phyloP scores from a whole-genome alignment of 2,113 vertebrate genomes.

The Pelusios castaneus region DNA sequence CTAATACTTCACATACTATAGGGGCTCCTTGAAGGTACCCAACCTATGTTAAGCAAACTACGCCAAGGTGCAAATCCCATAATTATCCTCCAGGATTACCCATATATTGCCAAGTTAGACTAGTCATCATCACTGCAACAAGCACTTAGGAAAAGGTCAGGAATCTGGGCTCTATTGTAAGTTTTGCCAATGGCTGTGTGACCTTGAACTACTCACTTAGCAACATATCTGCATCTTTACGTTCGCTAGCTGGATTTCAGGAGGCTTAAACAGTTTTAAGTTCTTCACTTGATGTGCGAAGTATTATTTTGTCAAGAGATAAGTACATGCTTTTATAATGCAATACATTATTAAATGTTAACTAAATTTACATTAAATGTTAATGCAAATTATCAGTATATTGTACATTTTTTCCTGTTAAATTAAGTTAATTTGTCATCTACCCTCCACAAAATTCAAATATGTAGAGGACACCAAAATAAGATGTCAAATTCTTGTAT shows the following conservation, averaged over 20 bases:
- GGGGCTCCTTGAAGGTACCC: neutral
- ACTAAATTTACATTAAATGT: neutral
- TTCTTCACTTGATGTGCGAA: neutral
- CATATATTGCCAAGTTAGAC: neutral
- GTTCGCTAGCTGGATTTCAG: neutral
- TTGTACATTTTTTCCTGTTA: neutral
- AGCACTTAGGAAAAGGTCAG: neutral
- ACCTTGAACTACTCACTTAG: neutral
- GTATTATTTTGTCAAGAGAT: neutral
- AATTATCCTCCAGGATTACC: neutral
- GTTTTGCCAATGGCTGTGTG: neutral
- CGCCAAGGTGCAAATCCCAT: neutral
- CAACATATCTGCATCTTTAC: neutral
- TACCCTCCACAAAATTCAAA: neutral
- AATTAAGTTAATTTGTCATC: neutral
- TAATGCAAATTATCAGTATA: neutral
- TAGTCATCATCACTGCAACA: neutral
- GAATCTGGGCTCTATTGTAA: neutral
- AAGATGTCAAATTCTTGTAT: neutral
- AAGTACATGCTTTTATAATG: neutral
- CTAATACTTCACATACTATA: neutral
- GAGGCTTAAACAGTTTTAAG: neutral
- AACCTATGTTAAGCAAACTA: neutral
- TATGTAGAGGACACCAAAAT: neutral
- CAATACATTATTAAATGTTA: neutral